A percentile compares a stretch with the other conserved stretches of the same genome.
These are phyloP conservation scores for Pholis gunnellus DNA, from an alignment of 2,113 vertebrate species.

Conservation along the genomic window DNA sequence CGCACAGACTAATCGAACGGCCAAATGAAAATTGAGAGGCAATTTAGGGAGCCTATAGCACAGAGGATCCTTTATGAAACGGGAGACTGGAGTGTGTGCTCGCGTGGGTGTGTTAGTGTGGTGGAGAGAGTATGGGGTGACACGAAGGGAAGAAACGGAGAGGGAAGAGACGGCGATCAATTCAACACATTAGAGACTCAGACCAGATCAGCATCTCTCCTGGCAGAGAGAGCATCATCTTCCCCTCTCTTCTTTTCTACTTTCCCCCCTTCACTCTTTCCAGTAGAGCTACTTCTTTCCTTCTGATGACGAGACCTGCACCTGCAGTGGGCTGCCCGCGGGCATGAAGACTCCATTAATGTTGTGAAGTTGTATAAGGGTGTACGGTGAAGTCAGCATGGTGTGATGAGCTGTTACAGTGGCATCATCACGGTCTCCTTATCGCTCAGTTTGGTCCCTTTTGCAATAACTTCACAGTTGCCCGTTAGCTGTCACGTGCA, in stretches of 20 bases:
- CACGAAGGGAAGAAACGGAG: constrained; percentile 14
- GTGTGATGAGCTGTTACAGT: constrained; percentile 12
- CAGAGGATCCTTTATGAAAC: constrained; percentile 39
- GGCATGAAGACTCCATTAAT: constrained; percentile 19
- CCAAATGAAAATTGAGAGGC: constrained; percentile 77
- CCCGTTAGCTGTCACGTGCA: background rate
- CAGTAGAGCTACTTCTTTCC: constrained; percentile 22
- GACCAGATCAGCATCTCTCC: constrained; percentile 31
- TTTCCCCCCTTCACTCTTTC: constrained; percentile 6
- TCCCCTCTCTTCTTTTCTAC: background rate
- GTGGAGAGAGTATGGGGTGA: constrained; percentile 9
- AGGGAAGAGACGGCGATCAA: constrained; percentile 47
- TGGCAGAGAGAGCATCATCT: constrained; percentile 30
- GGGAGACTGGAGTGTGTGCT: constrained; percentile 1
- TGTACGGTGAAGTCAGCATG: constrained; percentile 7
- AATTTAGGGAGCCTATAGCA: constrained; percentile 71
- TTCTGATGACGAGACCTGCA: constrained; percentile 15
- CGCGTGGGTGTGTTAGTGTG: constrained; percentile 24
- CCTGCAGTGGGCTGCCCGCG: constrained; percentile 26
- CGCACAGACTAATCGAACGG: constrained; percentile 61
- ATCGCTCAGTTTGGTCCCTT: constrained; percentile 28
- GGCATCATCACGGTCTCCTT: constrained; percentile 15
- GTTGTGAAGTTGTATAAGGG: constrained; percentile 33
- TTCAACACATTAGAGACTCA: constrained; percentile 46
- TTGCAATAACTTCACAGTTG: constrained; percentile 1